Base-by-base conservation (phyloP, 1,140 invertebrate species). In the Lepidotrigona ventralis region DNA sequence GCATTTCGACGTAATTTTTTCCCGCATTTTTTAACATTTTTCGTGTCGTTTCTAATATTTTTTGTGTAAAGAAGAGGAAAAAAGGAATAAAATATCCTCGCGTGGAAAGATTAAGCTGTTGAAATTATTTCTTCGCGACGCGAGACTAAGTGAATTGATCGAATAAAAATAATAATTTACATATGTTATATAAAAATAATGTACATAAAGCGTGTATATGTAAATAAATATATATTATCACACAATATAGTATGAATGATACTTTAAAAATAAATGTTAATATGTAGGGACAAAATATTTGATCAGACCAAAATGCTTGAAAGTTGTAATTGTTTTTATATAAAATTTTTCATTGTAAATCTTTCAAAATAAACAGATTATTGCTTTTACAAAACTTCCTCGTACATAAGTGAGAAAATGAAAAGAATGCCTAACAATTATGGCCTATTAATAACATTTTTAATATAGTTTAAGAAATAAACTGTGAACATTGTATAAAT, bases 221-320 rank as follows among this genome's bases (percentile, higher is more conserved):
- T 82, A 82, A 77, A 82, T 82, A 82, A 82, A 82, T 82, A 77
- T 77, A 82, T 76, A 69, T 77, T 74, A 74, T 64, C 60, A 81
- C 15, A 79, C 26, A 72, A 69, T 53, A 71, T 71, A 81, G 33
- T 29, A 69, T 76, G 69, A 76, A 76, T 69, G 51, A 19, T 75
- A 82, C 63, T 76, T 68, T 46, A 76, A 58, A 78, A 82, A 58
- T 51, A 76, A 82, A 81, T 75, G 53, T 75, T 75, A 68, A 19
- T 66, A 60, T 19, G 14, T 69, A 76, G n/a, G 56, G 26, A 72
- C n/a, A 66, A 39, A 75, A 51, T 54, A 46, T 81, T 68, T 60
- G 76, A 63, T 33, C 51, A 58, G 8, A 70, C 54, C 39, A 51
- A 63, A 80, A 80, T 69, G 75, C 73, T 76, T 76, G 5, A 73